Conservation (phyloP, 2,797 vertebrate species). For the Enteromius argenteus region DNA sequence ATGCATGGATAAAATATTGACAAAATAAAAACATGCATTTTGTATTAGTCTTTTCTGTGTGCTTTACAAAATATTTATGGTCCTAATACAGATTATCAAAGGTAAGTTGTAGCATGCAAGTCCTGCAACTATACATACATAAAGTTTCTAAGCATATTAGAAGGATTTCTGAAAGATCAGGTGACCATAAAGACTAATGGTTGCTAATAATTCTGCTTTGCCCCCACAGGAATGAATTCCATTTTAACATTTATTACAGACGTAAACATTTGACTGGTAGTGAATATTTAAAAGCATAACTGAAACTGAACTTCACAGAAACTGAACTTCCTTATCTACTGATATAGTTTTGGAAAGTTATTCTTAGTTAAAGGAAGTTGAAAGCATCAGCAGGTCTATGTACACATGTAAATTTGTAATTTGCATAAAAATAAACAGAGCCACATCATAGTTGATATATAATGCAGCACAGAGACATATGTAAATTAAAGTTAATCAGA, state of each 20-base stretch:
- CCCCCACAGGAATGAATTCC: no score
- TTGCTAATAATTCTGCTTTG: background rate
- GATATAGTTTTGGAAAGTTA: background rate
- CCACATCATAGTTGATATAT: background rate
- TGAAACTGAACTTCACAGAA: background rate
- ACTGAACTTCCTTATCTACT: background rate
- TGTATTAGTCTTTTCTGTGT: conserved; percentile 53
- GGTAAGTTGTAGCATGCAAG: background rate
- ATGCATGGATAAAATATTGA: conserved; percentile 76
- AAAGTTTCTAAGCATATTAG: no score
- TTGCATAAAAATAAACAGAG: background rate
- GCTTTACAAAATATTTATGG: conserved; percentile 21
- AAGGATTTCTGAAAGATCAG: no score
- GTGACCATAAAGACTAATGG: background rate
- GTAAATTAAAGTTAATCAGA: background rate
- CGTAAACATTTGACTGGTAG: no score
- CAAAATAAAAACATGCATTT: conserved; percentile 55
- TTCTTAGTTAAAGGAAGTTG: background rate
- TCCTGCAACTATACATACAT: background rate
- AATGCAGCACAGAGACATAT: background rate
- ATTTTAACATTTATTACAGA: background rate
- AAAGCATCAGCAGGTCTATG: background rate
- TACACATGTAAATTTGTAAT: background rate
- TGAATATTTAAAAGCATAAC: background rate
- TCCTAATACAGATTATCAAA: background rate